Evolutionary conservation across 2,113 vertebrate genomes (phyloP), one percentile per base, ranked within the genome.

Genomic region (Hemichromis elongatus): DNA sequence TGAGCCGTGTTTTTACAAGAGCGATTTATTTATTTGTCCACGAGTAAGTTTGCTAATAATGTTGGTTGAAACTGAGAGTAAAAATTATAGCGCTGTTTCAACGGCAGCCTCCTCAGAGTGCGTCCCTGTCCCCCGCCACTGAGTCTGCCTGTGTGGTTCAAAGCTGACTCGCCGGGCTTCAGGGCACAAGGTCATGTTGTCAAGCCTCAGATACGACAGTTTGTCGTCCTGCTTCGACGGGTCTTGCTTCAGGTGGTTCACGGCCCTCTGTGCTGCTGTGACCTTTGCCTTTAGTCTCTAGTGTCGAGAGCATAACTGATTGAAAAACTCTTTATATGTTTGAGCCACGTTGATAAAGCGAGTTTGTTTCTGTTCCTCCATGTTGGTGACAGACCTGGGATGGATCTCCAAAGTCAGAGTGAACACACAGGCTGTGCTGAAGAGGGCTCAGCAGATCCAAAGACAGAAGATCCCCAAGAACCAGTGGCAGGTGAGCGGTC

Each of bases 341-440:
- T 66, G 35, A 66, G n/a, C 12, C 61, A 21, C 35, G 40, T 40
- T 8, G 14, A 9, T 24, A 24, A 47, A 47, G 24, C 1, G 5
- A 28, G 21, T 28, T 3, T 56, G 53, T 73, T 13, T 54, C n/a
- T 33, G 35, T 59, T 50, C 50, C 12, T 52, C 0, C 40, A 2
- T 8, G 10, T 40, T 86, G 1, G 4, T 77, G 30, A 35, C 84
- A 99, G 99, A 99, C 77, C 95, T 98, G 84, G 96, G 96, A 81
- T 97, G 97, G 97, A 92, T 99, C 28, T 97, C 97, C 33, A 97
- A 92, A 87, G 96, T 97, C 7, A 89, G 95, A 18, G 98, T 99
- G 85, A 99, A 99, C 93, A 97, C 96, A 2, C 97, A 98, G 18
- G 97, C 97, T 8, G 97, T 99, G 59, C 90, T 97, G 83, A 97